phyloP scores from a whole-genome alignment of 2,888 invertebrate genomes.

The Noctua janthina region DNA sequence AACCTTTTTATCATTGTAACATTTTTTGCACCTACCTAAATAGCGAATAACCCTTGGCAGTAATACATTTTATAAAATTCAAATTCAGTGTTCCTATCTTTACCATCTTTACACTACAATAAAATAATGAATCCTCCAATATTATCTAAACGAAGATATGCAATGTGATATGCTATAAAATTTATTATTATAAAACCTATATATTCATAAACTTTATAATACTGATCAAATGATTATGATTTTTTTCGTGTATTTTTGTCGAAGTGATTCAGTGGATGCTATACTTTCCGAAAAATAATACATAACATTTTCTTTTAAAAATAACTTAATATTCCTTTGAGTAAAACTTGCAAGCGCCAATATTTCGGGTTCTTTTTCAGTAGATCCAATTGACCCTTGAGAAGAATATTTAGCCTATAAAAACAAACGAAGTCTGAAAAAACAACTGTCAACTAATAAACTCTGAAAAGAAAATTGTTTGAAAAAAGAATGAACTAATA shows the following conservation, averaged over 20 bases:
- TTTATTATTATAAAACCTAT: constrained; percentile 39
- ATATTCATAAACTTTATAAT: constrained; percentile 31
- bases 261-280: neutral
- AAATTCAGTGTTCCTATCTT: constrained; percentile 18
- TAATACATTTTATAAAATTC: neutral
- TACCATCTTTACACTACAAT: constrained; percentile 7
- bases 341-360: neutral
- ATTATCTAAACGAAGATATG: constrained; percentile 17
- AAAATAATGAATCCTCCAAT: constrained; percentile 28
- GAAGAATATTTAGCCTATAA: neutral
- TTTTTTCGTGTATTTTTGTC: neutral
- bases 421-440: neutral
- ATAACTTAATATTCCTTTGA: neutral
- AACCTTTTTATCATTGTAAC: neutral
- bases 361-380: neutral
- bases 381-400: neutral
- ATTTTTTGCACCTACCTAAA: neutral
- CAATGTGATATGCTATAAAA: constrained; percentile 21
- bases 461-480: neutral
- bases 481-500: neutral
- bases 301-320: neutral
- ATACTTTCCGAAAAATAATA: neutral
- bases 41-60: neutral
- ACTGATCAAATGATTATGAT: constrained; percentile 6
- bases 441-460: neutral